phyloP scores from a whole-genome alignment of 2,113 vertebrate genomes.

The Nanorana parkeri region DNA sequence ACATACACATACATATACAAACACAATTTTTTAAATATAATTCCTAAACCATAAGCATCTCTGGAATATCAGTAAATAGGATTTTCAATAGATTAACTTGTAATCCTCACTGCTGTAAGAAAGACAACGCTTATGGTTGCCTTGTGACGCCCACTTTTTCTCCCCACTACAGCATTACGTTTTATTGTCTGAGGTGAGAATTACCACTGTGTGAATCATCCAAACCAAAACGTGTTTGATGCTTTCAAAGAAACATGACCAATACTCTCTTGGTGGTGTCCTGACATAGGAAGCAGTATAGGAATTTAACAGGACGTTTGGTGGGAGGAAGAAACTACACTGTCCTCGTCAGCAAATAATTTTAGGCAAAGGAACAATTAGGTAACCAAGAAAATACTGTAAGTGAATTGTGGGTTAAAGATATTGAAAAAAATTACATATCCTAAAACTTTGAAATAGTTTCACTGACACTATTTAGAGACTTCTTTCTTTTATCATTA shows the following conservation, averaged over 20 bases:
- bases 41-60: too few relatives aligned
- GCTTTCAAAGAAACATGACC: constrained; percentile 40
- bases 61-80: too few relatives aligned
- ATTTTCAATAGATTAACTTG: too few relatives aligned
- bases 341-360: background rate
- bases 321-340: constrained; percentile 19
- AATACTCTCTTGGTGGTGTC: background rate
- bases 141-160: constrained; percentile 4
- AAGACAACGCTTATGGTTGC: background rate
- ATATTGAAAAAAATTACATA: background rate
- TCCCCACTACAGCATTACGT: background rate
- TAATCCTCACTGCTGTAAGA: background rate
- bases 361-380: background rate
- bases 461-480: background rate
- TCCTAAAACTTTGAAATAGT: background rate
- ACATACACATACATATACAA: too few relatives aligned
- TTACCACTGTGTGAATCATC: constrained; percentile 26
- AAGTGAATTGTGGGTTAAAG: background rate
- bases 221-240: background rate
- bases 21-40: too few relatives aligned
- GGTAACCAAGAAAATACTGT: background rate
- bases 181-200: constrained; percentile 13
- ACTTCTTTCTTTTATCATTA: background rate
- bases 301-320: constrained; percentile 33
- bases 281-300: constrained; percentile 8